phyloP scores from a whole-genome alignment of 2,113 vertebrate species.

The Rhinolophus sinicus region DNA sequence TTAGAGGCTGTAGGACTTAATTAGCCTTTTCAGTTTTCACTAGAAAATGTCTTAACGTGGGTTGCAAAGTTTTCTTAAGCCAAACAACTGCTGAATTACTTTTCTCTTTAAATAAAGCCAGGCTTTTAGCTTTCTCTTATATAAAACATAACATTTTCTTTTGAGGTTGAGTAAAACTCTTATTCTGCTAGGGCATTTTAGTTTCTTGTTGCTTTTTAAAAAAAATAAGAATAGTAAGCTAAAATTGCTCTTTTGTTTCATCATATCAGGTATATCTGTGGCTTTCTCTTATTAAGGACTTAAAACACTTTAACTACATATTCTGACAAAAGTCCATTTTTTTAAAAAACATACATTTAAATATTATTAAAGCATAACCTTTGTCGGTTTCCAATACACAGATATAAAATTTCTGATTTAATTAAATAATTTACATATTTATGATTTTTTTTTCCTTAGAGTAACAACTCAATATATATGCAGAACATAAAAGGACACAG shows the following conservation, averaged over 20 bases:
- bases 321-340: not conserved
- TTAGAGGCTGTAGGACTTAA: conserved; percentile 34
- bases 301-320: not conserved
- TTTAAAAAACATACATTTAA: not conserved
- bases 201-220: not conserved
- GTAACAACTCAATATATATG: conserved; percentile 9
- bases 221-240: conserved; percentile 40
- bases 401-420: not conserved
- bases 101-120: not conserved
- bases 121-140: conserved; percentile 32
- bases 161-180: conserved; percentile 32
- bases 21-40: conserved; percentile 57
- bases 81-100: conserved; percentile 52
- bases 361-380: not conserved
- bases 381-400: not conserved
- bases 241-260: not conserved
- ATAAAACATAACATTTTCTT: conserved; percentile 46
- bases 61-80: conserved; percentile 12
- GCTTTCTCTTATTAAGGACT: not conserved
- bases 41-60: conserved; percentile 54
- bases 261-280: not conserved
- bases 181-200: conserved; percentile 41
- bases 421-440: conserved; percentile 25
- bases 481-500: not conserved
- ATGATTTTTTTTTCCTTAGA: not conserved